Conservation (phyloP, 2,113 vertebrate genomes). For the Carettochelys insculpta region DNA sequence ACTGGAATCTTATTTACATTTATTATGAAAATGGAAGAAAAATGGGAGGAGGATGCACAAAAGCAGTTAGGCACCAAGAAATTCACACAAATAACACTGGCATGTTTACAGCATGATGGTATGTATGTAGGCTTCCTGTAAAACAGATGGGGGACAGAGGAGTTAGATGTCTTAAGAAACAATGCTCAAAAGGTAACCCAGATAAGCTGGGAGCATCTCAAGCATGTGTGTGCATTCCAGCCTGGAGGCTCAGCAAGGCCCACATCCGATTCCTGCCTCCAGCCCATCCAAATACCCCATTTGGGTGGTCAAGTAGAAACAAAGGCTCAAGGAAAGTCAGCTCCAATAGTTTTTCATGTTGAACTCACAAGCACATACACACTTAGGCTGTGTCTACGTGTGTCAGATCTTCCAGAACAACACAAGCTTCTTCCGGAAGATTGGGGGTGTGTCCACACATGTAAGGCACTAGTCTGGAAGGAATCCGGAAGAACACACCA, state of each 20-base stretch:
- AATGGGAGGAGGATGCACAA: background rate
- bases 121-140: background rate
- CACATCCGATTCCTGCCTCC: background rate
- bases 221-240: too few relatives aligned
- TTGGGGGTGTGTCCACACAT: too few relatives aligned
- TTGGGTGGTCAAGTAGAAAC: background rate
- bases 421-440: too few relatives aligned
- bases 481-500: too few relatives aligned
- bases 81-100: background rate
- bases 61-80: background rate
- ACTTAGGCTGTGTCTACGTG: background rate
- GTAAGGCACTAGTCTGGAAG: too few relatives aligned
- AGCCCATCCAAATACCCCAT: background rate
- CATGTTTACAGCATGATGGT: background rate
- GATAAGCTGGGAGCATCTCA: background rate
- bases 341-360: background rate
- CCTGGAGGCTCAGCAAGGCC: background rate
- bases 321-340: background rate
- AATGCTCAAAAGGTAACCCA: background rate
- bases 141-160: background rate
- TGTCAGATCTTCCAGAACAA: too few relatives aligned
- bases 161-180: background rate
- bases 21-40: background rate
- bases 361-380: background rate
- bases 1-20: background rate